A percentile compares a stretch with the other conserved stretches of the same genome.
phyloP scores from a whole-genome alignment of 2,797 vertebrate genomes.

The Podarcis siculus region DNA sequence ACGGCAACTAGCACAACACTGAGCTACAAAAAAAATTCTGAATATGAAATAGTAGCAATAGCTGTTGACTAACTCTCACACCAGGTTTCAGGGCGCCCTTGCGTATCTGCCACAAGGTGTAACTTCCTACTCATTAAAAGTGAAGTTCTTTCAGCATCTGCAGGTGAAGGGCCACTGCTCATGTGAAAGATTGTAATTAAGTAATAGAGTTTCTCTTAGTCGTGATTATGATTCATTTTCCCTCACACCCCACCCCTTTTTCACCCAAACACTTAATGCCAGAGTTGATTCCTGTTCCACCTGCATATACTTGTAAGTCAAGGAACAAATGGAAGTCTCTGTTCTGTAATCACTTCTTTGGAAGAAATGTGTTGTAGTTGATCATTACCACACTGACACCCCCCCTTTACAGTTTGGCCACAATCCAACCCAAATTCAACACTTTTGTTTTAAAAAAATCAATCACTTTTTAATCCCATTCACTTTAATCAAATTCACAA shows the following conservation, averaged over 20 bases:
- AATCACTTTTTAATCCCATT: background rate
- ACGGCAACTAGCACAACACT: background rate
- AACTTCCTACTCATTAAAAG: constrained; percentile 62
- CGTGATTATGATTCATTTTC: constrained; percentile 66
- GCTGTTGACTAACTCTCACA: background rate
- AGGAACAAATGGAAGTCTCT: constrained; percentile 35
- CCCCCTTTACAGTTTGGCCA: background rate
- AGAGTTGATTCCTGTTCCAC: constrained; percentile 60
- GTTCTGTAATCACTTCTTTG: background rate
- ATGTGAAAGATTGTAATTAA: constrained; percentile 32
- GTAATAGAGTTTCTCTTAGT: constrained; percentile 61
- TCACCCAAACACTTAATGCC: constrained; percentile 48
- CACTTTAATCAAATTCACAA: background rate
- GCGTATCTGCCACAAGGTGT: background rate
- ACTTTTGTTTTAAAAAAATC: background rate
- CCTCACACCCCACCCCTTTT: constrained; percentile 66
- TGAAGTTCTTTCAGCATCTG: constrained; percentile 59
- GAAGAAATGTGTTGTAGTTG: background rate
- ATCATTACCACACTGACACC: no score
- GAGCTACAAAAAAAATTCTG: background rate
- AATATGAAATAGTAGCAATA: background rate
- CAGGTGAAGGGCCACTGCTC: constrained; percentile 63
- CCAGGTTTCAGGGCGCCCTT: constrained; percentile 48
- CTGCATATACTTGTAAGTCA: constrained; percentile 56
- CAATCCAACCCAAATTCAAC: background rate